Base-by-base conservation (phyloP, 1,140 invertebrate genomes). In the Drosophila varians region DNA sequence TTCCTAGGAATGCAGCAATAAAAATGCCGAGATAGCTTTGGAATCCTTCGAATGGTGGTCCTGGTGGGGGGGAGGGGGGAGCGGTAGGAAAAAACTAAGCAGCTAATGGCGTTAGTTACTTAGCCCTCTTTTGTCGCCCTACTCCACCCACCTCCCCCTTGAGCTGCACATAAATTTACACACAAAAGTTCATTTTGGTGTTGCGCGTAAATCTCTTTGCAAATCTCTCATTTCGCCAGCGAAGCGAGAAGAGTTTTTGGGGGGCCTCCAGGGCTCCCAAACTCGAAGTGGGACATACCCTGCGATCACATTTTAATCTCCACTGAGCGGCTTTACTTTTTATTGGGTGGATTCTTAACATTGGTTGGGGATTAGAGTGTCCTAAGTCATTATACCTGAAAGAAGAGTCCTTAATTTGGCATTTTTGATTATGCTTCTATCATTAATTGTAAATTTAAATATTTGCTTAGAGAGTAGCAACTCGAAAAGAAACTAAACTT, bases 81-180 rank as follows among this genome's bases (percentile, higher is more conserved):
- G 3, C 3, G 8, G 8, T n/a, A n/a, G 2, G 46, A 5, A 28
- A 54, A 77, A 84, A 78, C 57, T 78, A 84, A 84, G 75, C 58
- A 55, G 61, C 71, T 78, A 83, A 83, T 78, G 75, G 79, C 56
- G 75, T 84, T 83, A 78, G 75, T 84, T 83, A 84, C 79, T 83
- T 83, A 84, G 74, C 48, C 28, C 2, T 28, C 26, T 28, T 2
- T 25, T 25, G 5, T 25, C 23, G 19, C 5, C 11, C 6, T 3
- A 3, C 3, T 5, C n/a, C 1, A 3, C 2, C 40, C 1, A 7
- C n/a, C 8, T 1, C 47, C 48, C 18, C 8, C 18, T 23, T 46
- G 51, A 16, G 16, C 23, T 83, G 79, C 75, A 84, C 79, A 83
- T 83, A 79, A 79, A 83, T 83, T 75, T 72, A 72, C 64, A 83